phyloP scores from a whole-genome alignment of 2,888 invertebrate genomes.

The Phalera bucephala region DNA sequence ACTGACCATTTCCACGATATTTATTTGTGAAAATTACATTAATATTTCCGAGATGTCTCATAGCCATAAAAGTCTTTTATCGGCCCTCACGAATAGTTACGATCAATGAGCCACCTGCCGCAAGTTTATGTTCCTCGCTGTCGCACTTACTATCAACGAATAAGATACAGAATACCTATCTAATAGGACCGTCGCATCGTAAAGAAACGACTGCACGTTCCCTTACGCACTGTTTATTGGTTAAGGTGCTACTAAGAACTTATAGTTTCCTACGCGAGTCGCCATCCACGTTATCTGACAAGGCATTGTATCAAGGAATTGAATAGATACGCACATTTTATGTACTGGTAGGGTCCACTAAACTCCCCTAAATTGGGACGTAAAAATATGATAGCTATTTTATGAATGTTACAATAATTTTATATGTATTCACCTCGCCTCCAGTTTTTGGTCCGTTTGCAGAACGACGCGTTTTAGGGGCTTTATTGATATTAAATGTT shows the following conservation, averaged over 20 bases:
- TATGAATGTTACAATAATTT: slow-evolving; percentile 39
- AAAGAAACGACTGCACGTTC: slow-evolving; percentile 26
- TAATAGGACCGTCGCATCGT: slow-evolving; percentile 30
- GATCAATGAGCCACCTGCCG: slow-evolving; percentile 39
- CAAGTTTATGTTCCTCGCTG: slow-evolving; percentile 37
- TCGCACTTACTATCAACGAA: slow-evolving; percentile 35
- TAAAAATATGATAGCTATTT: slow-evolving; percentile 37
- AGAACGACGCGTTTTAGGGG: slow-evolving; percentile 27
- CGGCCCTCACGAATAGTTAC: slow-evolving; percentile 19
- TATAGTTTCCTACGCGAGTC: slow-evolving; percentile 24
- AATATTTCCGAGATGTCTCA: no score
- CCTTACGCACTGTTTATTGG: slow-evolving; percentile 31
- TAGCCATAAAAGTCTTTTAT: slow-evolving; percentile 27
- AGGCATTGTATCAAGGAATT: slow-evolving; percentile 9
- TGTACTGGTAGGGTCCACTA: slow-evolving; percentile 18
- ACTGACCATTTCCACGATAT: no score
- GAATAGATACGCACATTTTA: slow-evolving; percentile 19
- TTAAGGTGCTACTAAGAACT: slow-evolving; percentile 20
- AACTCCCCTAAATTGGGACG: slow-evolving; percentile 27
- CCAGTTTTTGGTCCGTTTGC: slow-evolving; percentile 33
- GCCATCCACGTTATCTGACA: slow-evolving; percentile 7
- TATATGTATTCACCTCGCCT: slow-evolving; percentile 31
- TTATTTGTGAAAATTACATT: no score
- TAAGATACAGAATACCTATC: slow-evolving; percentile 34
- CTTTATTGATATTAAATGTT: slow-evolving; percentile 30